Conservation (phyloP, 2,113 vertebrate species). For the Hiodon alosoides region DNA sequence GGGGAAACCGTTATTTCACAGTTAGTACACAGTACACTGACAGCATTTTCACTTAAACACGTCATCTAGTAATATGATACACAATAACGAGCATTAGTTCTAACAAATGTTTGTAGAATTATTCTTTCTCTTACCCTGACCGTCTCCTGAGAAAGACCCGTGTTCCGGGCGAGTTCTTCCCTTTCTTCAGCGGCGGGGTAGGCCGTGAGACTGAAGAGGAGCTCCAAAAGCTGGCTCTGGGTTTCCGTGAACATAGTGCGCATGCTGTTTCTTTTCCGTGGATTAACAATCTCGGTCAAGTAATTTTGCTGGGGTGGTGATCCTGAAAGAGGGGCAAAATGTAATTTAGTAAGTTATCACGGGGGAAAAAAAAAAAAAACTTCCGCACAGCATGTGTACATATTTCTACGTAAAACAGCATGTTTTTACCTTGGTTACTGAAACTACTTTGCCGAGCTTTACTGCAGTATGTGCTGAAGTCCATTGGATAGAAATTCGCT, state of each 20-base stretch:
- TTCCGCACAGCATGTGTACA: background rate
- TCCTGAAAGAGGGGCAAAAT: background rate
- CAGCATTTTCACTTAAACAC: background rate
- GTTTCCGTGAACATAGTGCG: constrained; percentile 59
- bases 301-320: constrained; percentile 16
- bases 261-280: constrained; percentile 39
- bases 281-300: background rate
- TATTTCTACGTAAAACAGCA: background rate
- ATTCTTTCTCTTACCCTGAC: constrained; percentile 51
- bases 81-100: background rate
- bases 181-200: constrained; percentile 52
- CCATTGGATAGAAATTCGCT: background rate
- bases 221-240: constrained; percentile 55
- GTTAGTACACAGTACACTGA: background rate
- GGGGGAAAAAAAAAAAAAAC: no score
- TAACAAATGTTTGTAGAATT: no score
- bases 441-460: background rate
- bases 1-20: constrained; percentile 4
- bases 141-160: constrained; percentile 57
- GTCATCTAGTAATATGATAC: background rate
- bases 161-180: constrained; percentile 42
- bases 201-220: constrained; percentile 48
- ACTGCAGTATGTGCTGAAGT: background rate
- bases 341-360: background rate
- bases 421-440: background rate